Evolutionary conservation across 2,113 vertebrate genomes (phyloP).

Genomic region (Rafetus swinhoei): DNA sequence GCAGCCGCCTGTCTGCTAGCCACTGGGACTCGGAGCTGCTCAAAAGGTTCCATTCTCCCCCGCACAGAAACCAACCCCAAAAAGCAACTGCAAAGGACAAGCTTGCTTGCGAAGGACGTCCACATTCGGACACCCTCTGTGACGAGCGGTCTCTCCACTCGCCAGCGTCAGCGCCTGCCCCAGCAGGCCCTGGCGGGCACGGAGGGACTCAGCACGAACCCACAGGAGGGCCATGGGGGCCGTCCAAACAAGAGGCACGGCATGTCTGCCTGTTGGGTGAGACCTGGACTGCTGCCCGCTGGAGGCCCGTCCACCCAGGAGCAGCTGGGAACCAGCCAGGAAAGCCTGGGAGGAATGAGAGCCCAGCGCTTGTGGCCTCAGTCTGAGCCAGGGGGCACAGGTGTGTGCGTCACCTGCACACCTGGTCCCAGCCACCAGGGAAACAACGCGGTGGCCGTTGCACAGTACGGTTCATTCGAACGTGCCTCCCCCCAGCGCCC

Average conservation of each 20-base stretch:
- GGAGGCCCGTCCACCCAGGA: background rate
- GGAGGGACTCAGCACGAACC: background rate
- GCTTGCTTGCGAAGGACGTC: background rate
- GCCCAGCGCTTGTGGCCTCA: background rate
- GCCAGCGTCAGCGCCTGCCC: background rate
- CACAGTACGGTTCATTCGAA: background rate
- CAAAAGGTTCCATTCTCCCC: background rate
- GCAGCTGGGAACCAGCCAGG: background rate
- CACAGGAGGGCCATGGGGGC: accelerated
- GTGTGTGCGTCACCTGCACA: background rate
- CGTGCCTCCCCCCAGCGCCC: background rate
- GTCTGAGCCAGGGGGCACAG: background rate
- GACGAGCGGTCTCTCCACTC: background rate
- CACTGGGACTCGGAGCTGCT: background rate
- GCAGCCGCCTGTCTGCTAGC: background rate
- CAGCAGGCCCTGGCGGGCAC: background rate
- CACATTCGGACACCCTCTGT: background rate
- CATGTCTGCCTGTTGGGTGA: background rate
- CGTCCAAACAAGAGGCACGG: background rate
- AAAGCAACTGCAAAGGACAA: background rate
- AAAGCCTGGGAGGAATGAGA: background rate
- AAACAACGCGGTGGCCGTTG: background rate
- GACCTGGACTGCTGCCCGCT: conserved; percentile 17
- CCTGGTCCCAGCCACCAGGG: background rate
- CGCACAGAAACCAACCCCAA: no score